phyloP scores from a whole-genome alignment of 1,140 invertebrate species.

The Zaprionus vittiger region DNA sequence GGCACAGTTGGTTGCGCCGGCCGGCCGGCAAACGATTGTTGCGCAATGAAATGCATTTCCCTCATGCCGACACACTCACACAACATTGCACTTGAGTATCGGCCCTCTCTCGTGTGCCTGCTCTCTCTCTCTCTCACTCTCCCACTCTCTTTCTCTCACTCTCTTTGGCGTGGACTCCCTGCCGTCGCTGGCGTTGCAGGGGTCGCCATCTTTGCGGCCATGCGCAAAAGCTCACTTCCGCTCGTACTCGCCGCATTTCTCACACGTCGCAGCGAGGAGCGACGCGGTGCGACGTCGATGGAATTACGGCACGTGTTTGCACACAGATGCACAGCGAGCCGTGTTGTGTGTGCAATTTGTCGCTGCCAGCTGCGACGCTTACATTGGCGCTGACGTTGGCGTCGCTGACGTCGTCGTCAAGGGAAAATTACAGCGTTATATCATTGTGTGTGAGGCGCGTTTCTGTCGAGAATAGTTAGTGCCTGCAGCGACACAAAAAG shows the following conservation, averaged over 20 bases:
- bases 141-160: constrained; percentile 15
- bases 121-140: constrained; percentile 28
- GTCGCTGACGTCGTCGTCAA: constrained; percentile 67
- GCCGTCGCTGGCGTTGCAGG: constrained; percentile 32
- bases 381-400: constrained; percentile 14
- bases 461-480: neutral
- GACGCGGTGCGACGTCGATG: constrained; percentile 2
- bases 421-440: constrained; percentile 45
- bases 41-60: constrained; percentile 78
- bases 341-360: constrained; percentile 57
- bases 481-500: constrained; percentile 1
- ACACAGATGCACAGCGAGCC: constrained; percentile 62
- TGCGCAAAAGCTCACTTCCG: constrained; percentile 75
- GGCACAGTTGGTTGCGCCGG: constrained; percentile 61
- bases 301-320: constrained; percentile 80
- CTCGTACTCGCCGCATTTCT: constrained; percentile 59
- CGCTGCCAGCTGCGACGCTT: constrained; percentile 43
- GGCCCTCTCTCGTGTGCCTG: constrained; percentile 13
- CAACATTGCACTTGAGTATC: constrained; percentile 22
- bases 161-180: constrained; percentile 2
- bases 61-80: constrained; percentile 32
- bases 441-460: constrained; percentile 15
- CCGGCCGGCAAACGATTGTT: constrained; percentile 77
- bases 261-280: constrained; percentile 8
- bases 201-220: constrained; percentile 53